Evolutionary conservation across 23 tunicate genomes (phyloP).

Genomic region (Clavelina lepadiformis): DNA sequence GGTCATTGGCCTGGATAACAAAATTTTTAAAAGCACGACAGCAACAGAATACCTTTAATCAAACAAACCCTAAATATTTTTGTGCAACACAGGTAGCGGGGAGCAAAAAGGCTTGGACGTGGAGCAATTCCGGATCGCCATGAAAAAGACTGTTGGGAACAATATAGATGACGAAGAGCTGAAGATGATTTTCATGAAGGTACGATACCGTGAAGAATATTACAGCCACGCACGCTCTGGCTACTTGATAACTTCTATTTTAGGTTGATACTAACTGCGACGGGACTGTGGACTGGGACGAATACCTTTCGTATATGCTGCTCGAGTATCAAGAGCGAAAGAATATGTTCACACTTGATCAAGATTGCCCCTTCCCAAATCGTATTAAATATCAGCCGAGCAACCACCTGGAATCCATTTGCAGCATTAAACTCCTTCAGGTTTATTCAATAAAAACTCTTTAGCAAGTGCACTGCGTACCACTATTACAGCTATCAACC

Average conservation of each 20-base stretch:
- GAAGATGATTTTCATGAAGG: constrained; percentile 66
- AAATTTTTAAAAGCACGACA: too few relatives aligned
- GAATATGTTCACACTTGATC: constrained; percentile 28
- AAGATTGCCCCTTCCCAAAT: constrained; percentile 26
- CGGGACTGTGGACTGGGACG: constrained; percentile 77
- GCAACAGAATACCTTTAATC: not conserved
- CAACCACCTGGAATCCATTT: constrained; percentile 42
- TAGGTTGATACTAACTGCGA: constrained; percentile 73
- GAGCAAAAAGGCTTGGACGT: constrained; percentile 27
- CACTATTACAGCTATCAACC: too few relatives aligned
- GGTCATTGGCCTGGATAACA: too few relatives aligned
- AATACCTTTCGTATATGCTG: constrained; percentile 50
- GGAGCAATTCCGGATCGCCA: constrained; percentile 60
- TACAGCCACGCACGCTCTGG: not conserved
- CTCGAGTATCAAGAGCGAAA: constrained; percentile 51
- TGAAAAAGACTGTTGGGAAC: constrained; percentile 56
- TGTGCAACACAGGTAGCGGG: not conserved
- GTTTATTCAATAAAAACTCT: constrained; percentile 2
- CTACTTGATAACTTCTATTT: not conserved
- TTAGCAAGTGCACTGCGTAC: too few relatives aligned
- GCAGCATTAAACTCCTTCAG: constrained; percentile 16
- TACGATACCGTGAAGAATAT: not conserved
- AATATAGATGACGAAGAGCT: constrained; percentile 41
- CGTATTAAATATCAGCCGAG: constrained; percentile 4
- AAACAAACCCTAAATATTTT: not conserved